Base-by-base conservation (phyloP, 2,888 invertebrate genomes). In the Parelbella ahira region DNA sequence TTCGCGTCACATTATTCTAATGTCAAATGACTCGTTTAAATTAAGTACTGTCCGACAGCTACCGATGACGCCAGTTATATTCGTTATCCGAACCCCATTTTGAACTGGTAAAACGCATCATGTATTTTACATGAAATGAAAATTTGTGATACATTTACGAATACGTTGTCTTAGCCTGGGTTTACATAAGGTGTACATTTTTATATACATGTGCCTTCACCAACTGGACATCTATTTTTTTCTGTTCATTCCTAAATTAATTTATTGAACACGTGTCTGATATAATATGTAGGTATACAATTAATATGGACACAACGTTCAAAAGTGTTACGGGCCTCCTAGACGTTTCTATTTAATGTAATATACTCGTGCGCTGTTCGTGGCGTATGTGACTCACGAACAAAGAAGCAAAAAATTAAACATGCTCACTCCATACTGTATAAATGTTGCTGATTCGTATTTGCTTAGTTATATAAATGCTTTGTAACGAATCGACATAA, bases 41-140 rank as follows among this genome's bases (percentile, higher is more conserved):
- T 29, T 29, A 23, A 37, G 21, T 13, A 23, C n/a, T 12, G 9
- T 29, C 15, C 18, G 30, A 9, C 11, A 10, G 1, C 8, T 8
- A 7, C 8, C 8, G 10, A 23, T 38, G 37, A 38, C 37, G 37
- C 29, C 9, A 39, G 19, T 13, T 15, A 20, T 45, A 29, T 45
- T 30, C 43, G 41, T 29, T 44, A 37, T 44, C 29, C 44, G 41
- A 44, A 37, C 44, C 19, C 39, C 28, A 7, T 25, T 24, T 39
- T 27, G 13, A 19, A 29, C 18, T 13, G 28, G 23, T 37, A 36
- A 34, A 37, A 10, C 27, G 37, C 38, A 20, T 15, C 32, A 47
- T 50, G 37, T 47, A 45, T 45, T 42, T 47, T 50, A 50, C 37
- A 51, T 49, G 45, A 44, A 37, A 34, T 20, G 29, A 50, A 45